phyloP scores from a whole-genome alignment of 1,140 invertebrate species.

The Carposina sasakii region DNA sequence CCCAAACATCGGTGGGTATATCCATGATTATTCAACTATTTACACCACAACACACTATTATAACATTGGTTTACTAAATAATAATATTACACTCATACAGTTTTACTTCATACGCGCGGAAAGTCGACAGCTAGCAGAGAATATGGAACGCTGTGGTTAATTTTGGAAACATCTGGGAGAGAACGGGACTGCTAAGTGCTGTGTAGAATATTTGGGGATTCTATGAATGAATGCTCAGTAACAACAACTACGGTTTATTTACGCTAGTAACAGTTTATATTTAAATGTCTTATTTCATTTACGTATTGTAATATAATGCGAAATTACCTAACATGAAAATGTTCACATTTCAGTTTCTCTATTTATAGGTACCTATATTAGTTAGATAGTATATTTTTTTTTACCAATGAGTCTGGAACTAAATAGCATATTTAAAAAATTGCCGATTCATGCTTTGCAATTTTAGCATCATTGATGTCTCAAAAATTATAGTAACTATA shows the following conservation, averaged over 20 bases:
- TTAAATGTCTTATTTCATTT: neutral
- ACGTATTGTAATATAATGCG: no score
- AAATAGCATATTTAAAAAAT: no score
- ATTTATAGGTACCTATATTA: no score
- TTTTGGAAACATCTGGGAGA: slow-evolving; percentile 63
- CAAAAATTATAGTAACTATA: no score
- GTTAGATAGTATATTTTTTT: no score
- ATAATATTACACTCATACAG: slow-evolving; percentile 3
- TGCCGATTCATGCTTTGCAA: no score
- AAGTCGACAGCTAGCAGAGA: slow-evolving; percentile 41
- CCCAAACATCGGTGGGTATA: slow-evolving; percentile 82
- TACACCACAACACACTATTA: slow-evolving; percentile 31
- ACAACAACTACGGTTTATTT: no score
- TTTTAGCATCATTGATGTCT: no score
- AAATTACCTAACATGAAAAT: no score
- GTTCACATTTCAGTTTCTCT: no score
- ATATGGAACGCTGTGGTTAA: slow-evolving; percentile 61
- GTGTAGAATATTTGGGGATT: slow-evolving; percentile 37
- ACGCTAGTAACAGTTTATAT: no score
- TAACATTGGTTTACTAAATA: neutral
- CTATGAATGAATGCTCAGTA: slow-evolving; percentile 22
- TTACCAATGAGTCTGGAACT: no score
- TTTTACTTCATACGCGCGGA: slow-evolving; percentile 44
- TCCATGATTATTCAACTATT: slow-evolving; percentile 65
- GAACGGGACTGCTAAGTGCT: slow-evolving; percentile 14